phyloP scores from a whole-genome alignment of 2,113 vertebrate species.

The Tautogolabrus adspersus region DNA sequence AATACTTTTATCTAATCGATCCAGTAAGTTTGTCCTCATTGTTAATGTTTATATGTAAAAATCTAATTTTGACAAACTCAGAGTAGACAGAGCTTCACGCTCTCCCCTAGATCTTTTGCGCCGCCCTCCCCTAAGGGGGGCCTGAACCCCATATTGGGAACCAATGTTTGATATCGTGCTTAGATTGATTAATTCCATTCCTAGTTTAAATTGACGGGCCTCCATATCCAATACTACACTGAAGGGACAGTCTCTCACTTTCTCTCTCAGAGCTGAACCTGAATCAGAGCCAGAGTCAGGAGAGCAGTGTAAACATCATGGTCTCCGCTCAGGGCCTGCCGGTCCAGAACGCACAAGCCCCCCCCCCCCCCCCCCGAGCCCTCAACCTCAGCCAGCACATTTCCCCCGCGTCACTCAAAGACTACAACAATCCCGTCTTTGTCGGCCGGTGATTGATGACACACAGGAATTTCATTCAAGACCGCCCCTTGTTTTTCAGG shows the following conservation, averaged over 20 bases:
- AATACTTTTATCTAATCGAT: no score
- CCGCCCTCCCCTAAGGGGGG: no score
- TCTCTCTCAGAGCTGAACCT: constrained; percentile 39
- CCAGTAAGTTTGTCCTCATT: no score
- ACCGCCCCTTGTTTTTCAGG: constrained; percentile 76
- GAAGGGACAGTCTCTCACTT: constrained; percentile 4
- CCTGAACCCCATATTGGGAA: no score
- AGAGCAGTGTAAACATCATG: constrained; percentile 73
- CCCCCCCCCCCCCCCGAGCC: constrained; percentile 42
- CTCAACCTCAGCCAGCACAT: constrained; percentile 59
- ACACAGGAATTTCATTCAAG: constrained; percentile 83
- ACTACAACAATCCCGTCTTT: constrained; percentile 83
- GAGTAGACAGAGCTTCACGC: no score
- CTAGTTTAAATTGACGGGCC: constrained; percentile 6
- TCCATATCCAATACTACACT: background rate
- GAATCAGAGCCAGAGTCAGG: constrained; percentile 64
- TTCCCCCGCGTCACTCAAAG: constrained; percentile 59
- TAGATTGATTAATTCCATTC: background rate
- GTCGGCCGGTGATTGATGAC: constrained; percentile 83
- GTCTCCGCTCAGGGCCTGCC: constrained; percentile 55
- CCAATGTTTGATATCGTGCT: background rate
- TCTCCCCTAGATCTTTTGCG: no score
- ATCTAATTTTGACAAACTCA: no score
- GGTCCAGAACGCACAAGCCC: constrained; percentile 47
- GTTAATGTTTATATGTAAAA: no score